Evolutionary conservation across 2,113 vertebrate species (phyloP).

Genomic region (Pampusana beccarii): DNA sequence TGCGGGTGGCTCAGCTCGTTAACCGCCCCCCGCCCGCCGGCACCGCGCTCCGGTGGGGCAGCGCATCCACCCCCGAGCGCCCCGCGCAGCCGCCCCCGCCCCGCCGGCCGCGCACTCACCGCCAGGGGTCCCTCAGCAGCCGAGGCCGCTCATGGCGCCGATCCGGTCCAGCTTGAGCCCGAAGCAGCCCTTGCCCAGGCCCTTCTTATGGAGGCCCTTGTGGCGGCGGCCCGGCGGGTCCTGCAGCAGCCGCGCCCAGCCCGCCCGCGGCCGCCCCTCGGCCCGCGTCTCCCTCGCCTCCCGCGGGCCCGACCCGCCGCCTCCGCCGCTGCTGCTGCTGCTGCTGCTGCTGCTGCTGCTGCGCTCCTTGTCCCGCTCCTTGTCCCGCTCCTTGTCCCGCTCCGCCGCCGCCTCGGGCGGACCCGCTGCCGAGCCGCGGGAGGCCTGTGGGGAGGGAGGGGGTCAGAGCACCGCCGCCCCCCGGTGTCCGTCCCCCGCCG

Average conservation of each 20-base stretch:
- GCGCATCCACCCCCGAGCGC: no score
- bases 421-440: neutral
- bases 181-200: conserved; percentile 87
- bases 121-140: conserved; percentile 81
- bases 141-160: conserved; percentile 94
- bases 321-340: neutral
- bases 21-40: no score
- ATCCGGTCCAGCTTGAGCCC: conserved; percentile 97
- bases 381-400: neutral
- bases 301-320: neutral
- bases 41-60: neutral
- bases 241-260: conserved; percentile 84
- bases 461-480: neutral
- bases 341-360: no score
- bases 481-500: no score
- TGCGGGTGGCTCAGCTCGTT: neutral
- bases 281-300: neutral
- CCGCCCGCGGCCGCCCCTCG: neutral
- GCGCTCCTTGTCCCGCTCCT: neutral
- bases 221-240: conserved; percentile 82
- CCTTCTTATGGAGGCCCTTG: conserved; percentile 87
- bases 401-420: neutral
- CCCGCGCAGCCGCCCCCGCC: neutral
- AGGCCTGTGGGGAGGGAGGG: neutral
- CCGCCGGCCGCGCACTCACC: neutral